Percentiles rank a stretch among this genome's conserved stretches.
Evolutionary conservation across 2,888 invertebrate genomes (phyloP).

Genomic region (Chrysotoxum bicinctum): DNA sequence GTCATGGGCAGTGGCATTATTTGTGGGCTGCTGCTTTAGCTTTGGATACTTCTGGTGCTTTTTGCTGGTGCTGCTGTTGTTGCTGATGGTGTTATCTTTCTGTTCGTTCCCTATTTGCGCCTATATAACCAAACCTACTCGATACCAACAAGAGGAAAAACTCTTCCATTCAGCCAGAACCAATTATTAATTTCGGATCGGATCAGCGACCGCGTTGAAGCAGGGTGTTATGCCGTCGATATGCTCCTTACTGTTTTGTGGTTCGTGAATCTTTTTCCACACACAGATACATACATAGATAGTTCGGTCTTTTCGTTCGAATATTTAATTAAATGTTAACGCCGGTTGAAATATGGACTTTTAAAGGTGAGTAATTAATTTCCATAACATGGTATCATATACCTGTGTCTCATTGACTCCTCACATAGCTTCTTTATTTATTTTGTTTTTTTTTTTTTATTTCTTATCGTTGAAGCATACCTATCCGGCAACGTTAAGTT

Average conservation of each 20-base stretch:
- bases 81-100: conserved; percentile 24
- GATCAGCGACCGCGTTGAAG: conserved; percentile 65
- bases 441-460: conserved; percentile 9
- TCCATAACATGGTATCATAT: conserved; percentile 65
- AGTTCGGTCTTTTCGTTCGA: conserved; percentile 28
- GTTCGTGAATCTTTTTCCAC: conserved; percentile 23
- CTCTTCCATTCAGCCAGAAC: conserved; percentile 67
- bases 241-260: conserved; percentile 45
- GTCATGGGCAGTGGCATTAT: conserved; percentile 72
- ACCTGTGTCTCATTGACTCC: conserved; percentile 47
- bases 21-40: conserved; percentile 63
- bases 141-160: conserved; percentile 34
- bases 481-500: background rate
- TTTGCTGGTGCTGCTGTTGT: background rate
- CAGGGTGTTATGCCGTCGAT: conserved; percentile 58
- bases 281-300: background rate
- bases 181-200: conserved; percentile 71
- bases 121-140: background rate
- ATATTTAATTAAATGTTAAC: conserved; percentile 72
- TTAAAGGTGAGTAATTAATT: conserved; percentile 71
- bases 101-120: conserved; percentile 50
- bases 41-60: conserved; percentile 17
- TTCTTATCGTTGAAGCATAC: background rate
- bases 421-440: conserved; percentile 42
- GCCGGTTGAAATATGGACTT: conserved; percentile 71